Base-by-base conservation (phyloP, 2,797 vertebrate genomes). In the Lacerta viridis region DNA sequence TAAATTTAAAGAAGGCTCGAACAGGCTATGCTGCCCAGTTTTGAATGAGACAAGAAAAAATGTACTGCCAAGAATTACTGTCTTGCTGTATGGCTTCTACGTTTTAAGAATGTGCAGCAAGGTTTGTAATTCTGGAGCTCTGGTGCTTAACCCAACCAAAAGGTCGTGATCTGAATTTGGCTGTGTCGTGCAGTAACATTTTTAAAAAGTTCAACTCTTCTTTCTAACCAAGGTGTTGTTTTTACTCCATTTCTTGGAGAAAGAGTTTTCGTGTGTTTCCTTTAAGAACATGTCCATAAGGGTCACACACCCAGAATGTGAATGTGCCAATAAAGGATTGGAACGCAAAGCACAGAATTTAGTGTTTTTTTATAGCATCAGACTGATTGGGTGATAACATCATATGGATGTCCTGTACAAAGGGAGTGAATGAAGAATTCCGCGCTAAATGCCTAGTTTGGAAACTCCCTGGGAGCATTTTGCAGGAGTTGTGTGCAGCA, bases 1-100 rank as follows among this genome's bases (percentile, higher is more conserved):
- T 89, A 91, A 81, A 75, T 68, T 86, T 88, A 86, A 88, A 20
- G 29, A 46, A 90, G 33, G 87, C 88, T 83, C 2, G 3, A 74
- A 91, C 15, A 89, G 3, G 33, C 43, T 77, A 78, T 83, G 76
- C 1, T 23, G 39, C 2, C 88, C 64, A 80, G 1, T 36, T 72
- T 89, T 18, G 27, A 83, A 89, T 86, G 88, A 89, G 10, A 91
- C 41, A 87, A 80, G 61, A 50, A 85, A 3, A 78, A 85, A 43
- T 78, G 66, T 61, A 76, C 10, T 18, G 17, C 9, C 80, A 90
- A 90, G 66, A n/a, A 74, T 46, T 7, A 11, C 18, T 29, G 43
- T 27, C 43, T 85, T 64, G 66, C 84, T 9, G 75, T 8, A 80
- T 79, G 46, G 18, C 9, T 6, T 43, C 43, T 85, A n/a, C 61